Percentiles rank a stretch among this genome's conserved stretches.
phyloP scores from a whole-genome alignment of 1,140 invertebrate species.

The Monomorium pharaonis region DNA sequence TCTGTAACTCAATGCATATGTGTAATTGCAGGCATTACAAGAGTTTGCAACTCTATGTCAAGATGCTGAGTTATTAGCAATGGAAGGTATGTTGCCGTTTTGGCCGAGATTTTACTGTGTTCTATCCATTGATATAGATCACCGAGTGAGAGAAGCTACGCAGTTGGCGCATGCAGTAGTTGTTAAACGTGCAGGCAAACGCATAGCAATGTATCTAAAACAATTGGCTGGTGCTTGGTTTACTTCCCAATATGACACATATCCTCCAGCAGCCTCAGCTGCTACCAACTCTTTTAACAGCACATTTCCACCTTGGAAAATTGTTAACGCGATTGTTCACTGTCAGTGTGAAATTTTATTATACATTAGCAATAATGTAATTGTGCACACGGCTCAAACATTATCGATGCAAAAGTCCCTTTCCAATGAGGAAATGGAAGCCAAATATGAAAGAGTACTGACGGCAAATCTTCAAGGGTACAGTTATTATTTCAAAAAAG shows the following conservation, averaged over 20 bases:
- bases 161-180: slow-evolving; percentile 90
- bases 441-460: slow-evolving; percentile 90
- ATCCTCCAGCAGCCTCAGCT: slow-evolving; percentile 91
- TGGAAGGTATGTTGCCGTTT: slow-evolving; percentile 90
- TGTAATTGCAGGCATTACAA: slow-evolving; percentile 89
- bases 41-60: slow-evolving; percentile 90
- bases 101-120: slow-evolving; percentile 92
- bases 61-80: slow-evolving; percentile 86
- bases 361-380: slow-evolving; percentile 90
- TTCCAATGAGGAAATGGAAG: slow-evolving; percentile 89
- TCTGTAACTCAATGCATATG: slow-evolving; percentile 16
- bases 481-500: slow-evolving; percentile 86
- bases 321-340: slow-evolving; percentile 90
- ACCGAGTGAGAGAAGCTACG: slow-evolving; percentile 91
- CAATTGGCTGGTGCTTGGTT: slow-evolving; percentile 91
- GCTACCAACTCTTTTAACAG: slow-evolving; percentile 90
- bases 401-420: slow-evolving; percentile 82
- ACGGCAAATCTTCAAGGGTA: slow-evolving; percentile 89
- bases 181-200: slow-evolving; percentile 88
- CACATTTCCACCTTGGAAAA: slow-evolving; percentile 90
- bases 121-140: slow-evolving; percentile 91
- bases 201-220: slow-evolving; percentile 92
- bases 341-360: slow-evolving; percentile 92
- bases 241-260: slow-evolving; percentile 92
- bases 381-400: slow-evolving; percentile 88